Percentiles rank a stretch among this genome's conserved stretches.
Conservation (phyloP, 2,797 vertebrate species). For the Sebastes minor region DNA sequence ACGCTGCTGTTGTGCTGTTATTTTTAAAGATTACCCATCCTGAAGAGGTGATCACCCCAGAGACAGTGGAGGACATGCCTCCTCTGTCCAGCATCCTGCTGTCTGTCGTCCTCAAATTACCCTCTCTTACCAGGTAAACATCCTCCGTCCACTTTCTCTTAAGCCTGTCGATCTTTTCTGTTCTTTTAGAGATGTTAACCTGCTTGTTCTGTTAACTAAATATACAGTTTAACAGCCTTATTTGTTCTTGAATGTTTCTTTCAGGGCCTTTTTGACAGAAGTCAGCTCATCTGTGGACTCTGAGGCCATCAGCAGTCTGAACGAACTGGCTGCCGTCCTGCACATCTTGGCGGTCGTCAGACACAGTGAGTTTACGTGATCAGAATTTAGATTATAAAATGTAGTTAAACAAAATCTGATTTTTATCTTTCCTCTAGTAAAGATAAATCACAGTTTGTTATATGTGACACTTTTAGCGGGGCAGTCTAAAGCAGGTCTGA, state of each 20-base stretch:
- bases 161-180: neutral
- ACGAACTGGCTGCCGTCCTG: constrained; percentile 84
- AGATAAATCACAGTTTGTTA: neutral
- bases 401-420: no score
- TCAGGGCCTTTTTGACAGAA: constrained; percentile 89
- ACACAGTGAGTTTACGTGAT: constrained; percentile 80
- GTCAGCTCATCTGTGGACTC: constrained; percentile 82
- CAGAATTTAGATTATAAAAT: neutral
- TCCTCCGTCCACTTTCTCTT: neutral
- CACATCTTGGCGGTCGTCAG: constrained; percentile 83
- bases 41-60: constrained; percentile 81
- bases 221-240: neutral
- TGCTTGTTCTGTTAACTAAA: neutral
- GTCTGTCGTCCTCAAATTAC: constrained; percentile 82
- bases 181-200: no score
- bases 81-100: constrained; percentile 87
- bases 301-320: constrained; percentile 84
- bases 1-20: neutral
- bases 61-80: constrained; percentile 86
- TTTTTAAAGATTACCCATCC: constrained; percentile 77
- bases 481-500: constrained; percentile 77
- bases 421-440: neutral
- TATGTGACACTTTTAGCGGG: constrained; percentile 60
- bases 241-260: constrained; percentile 12
- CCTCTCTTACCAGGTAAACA: constrained; percentile 84